Evolutionary conservation across 2,888 invertebrate genomes (phyloP), one percentile per base, ranked within the genome.

Genomic region (Coleophora deauratella): DNA sequence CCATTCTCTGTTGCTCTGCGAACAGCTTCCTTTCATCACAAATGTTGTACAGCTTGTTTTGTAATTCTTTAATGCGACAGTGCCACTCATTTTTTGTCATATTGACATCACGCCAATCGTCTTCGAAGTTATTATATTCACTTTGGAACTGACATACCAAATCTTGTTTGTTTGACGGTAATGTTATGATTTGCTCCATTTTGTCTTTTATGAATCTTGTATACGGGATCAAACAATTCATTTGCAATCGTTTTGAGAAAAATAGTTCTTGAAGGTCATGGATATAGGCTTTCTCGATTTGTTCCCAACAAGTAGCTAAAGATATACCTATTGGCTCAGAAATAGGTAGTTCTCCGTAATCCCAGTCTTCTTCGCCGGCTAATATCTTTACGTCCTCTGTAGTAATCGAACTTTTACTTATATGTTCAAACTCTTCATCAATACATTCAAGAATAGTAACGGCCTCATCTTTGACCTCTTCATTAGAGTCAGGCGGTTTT

Each of bases 51-150:
- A 91, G 66, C 39, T 69, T 78, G 31, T 77, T 61, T 52, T 86
- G 82, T 37, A 89, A 69, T 42, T 87, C 87, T 37, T 78, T 79
- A 0, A 88, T 70, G 28, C 87, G 71, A 47, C 88, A 88, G 51
- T 90, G 89, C 67, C 91, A 77, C 66, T 91, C 91, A 43, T 87
- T 87, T 63, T 90, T 91, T 1, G 89, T 72, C 44, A 88, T 82
- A 49, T 73, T 67, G 42, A 90, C 78, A 42, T 82, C 75, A 2
- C 90, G 75, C 69, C 88, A 84, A 54, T 90, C 88, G 43, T 80
- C 72, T 49, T 88, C 88, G 45, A 91, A 82, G 14, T 82, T 72
- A 66, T 91, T 91, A 51, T 88, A 90, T 27, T 80, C 69, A 30
- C 68, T 75, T 64, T 90, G 91, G 59, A 91, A 91, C 13, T 71